Base-by-base conservation (phyloP, 2,797 vertebrate genomes). In the Melanotaenia maccullochi region DNA sequence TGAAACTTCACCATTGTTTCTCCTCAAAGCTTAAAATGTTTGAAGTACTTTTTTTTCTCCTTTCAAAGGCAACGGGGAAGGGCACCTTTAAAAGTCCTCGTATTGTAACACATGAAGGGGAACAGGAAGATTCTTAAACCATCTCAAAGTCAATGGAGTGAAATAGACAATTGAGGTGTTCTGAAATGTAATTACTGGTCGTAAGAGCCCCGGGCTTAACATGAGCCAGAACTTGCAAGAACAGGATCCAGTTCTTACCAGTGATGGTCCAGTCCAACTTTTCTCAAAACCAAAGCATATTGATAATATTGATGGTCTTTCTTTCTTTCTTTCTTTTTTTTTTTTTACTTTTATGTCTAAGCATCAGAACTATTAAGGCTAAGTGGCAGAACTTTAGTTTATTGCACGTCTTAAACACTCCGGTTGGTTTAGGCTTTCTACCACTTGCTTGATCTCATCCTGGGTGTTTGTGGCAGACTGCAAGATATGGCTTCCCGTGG, bases 111-210 rank as follows among this genome's bases (percentile, higher is more conserved):
- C 49, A 79, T 65, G 75, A 89, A 84, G 80, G 38, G 67, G 33
- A 81, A 78, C 76, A 20, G 79, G 82, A 69, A 73, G 60, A 81
- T 84, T 78, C 81, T 89, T 82, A 78, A 89, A 68, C 80, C 75
- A 73, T 88, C 79, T 84, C 75, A 82, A 85, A 83, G 78, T 90
- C 87, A 89, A 85, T 85, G 60, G 82, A 87, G 67, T 68, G 82
- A 92, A 93, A 89, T 83, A 85, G 87, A 91, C 87, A 90, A 91
- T 91, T 82, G 82, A 79, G 83, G 85, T 89, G 76, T 90, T 86
- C 82, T 88, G 79, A 89, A 92, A 91, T 87, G 72, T 90, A 91
- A 92, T 91, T 89, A 91, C 85, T 66, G 36, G 63, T 87, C 61
- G 72, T 86, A 87, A 88, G 92, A 89, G 86, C 86, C 65, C 38